A percentile compares a stretch with the other conserved stretches of the same genome.
Evolutionary conservation across 2,113 vertebrate genomes (phyloP).

Genomic region (Entelurus aequoreus): DNA sequence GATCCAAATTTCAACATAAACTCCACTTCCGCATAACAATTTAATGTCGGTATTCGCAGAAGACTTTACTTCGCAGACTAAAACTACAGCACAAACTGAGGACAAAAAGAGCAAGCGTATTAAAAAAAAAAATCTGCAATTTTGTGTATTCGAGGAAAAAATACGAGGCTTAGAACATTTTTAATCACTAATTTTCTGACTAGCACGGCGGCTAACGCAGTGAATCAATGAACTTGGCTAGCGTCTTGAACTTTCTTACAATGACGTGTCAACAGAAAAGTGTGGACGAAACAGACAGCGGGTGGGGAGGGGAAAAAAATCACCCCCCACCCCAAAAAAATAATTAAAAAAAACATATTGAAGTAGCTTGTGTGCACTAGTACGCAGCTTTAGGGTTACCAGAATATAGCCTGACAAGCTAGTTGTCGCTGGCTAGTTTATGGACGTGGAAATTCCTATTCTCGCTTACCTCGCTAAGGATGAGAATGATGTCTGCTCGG

Average conservation of each 20-base stretch:
- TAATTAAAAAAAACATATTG: slow-evolving; percentile 14
- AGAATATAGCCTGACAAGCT: slow-evolving; percentile 44
- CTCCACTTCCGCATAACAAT: neutral
- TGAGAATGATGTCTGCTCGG: slow-evolving; percentile 39
- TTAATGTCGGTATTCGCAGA: neutral
- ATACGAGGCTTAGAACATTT: neutral
- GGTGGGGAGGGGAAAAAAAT: neutral
- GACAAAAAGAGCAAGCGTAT: neutral
- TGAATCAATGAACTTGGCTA: slow-evolving; percentile 61
- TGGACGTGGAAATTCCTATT: slow-evolving; percentile 51
- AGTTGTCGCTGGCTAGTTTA: slow-evolving; percentile 34
- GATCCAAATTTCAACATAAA: slow-evolving; percentile 6
- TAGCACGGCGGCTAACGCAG: slow-evolving; percentile 35
- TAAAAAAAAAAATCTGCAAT: neutral
- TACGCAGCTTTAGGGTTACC: slow-evolving; percentile 32
- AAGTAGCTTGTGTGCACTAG: neutral
- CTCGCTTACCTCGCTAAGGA: slow-evolving; percentile 52
- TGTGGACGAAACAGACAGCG: neutral
- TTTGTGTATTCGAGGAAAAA: neutral
- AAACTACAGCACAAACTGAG: neutral
- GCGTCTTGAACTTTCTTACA: slow-evolving; percentile 12
- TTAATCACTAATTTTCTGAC: slow-evolving; percentile 12
- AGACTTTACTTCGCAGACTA: neutral
- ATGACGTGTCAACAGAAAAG: slow-evolving; percentile 5
- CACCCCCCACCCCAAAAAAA: neutral